Conservation (phyloP, 1,140 invertebrate species). For the Pseudachorutes palmiensis region DNA sequence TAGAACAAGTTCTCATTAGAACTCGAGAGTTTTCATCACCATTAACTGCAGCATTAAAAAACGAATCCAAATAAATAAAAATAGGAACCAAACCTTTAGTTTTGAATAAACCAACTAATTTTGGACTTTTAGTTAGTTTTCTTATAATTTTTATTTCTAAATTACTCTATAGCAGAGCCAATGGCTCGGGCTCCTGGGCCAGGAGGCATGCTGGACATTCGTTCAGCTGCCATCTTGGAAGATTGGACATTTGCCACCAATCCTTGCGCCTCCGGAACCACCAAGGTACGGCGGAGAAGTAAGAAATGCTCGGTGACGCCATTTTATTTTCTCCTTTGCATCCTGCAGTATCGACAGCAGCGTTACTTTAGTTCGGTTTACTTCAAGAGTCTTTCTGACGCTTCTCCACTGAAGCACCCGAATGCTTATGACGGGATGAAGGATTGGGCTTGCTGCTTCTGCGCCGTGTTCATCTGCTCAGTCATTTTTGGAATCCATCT, state of each 20-base stretch:
- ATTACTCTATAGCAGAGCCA: too few relatives aligned
- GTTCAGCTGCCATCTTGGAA: background rate
- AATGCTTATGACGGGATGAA: constrained; percentile 7
- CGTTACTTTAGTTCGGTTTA: background rate
- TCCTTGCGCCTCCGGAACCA: background rate
- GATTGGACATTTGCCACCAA: background rate
- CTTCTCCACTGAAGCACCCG: background rate
- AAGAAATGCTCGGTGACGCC: background rate
- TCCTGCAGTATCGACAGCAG: background rate
- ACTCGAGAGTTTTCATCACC: too few relatives aligned
- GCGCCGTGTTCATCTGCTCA: constrained; percentile 1
- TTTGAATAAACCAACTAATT: too few relatives aligned
- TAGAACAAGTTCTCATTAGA: too few relatives aligned
- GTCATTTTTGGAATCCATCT: constrained; percentile 16
- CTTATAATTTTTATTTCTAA: too few relatives aligned
- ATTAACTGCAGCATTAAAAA: too few relatives aligned
- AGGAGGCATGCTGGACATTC: background rate
- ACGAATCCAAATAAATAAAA: too few relatives aligned
- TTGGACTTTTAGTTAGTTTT: too few relatives aligned
- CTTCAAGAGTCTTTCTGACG: background rate
- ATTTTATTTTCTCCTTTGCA: background rate
- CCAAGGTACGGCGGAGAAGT: background rate
- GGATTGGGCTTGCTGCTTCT: constrained; percentile 14
- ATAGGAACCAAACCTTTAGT: too few relatives aligned
- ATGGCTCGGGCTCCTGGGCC: background rate